Percentiles rank a stretch among this genome's conserved stretches.
phyloP scores from a whole-genome alignment of 1,140 invertebrate species.

The Meloidogyne floridensis region DNA sequence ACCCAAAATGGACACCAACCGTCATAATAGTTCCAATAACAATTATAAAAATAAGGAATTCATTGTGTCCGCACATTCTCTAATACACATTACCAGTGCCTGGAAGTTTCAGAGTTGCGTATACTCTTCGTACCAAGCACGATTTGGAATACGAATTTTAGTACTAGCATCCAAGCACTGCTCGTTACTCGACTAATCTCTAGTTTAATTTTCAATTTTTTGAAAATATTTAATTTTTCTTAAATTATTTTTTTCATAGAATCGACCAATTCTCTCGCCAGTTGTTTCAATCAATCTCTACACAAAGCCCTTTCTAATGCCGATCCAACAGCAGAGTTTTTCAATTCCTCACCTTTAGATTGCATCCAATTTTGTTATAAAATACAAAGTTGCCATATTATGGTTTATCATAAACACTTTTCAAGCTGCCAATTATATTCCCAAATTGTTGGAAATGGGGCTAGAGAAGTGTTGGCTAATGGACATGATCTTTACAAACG shows the following conservation, averaged over 20 bases:
- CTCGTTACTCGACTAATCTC: no score
- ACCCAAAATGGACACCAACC: no score
- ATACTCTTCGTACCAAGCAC: no score
- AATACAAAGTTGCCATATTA: slow-evolving; percentile 31
- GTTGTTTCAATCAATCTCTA: slow-evolving; percentile 3
- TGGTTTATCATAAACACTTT: slow-evolving; percentile 53
- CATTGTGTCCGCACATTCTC: no score
- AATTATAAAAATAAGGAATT: no score
- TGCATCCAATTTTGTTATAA: slow-evolving; percentile 13
- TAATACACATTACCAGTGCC: no score
- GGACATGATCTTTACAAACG: slow-evolving; percentile 48
- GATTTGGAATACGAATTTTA: no score
- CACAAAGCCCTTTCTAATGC: slow-evolving; percentile 19
- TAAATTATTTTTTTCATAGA: neutral
- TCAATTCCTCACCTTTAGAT: slow-evolving; percentile 23
- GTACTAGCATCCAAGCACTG: no score
- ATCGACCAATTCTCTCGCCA: neutral
- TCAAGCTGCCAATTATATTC: slow-evolving; percentile 52
- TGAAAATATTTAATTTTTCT: neutral
- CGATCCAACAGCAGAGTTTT: slow-evolving; percentile 11
- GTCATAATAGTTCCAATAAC: no score
- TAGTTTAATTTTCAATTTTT: no score
- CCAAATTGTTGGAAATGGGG: slow-evolving; percentile 38
- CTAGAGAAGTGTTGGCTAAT: slow-evolving; percentile 44
- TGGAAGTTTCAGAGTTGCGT: no score